Conservation (phyloP, 2,113 vertebrate genomes). For the Colius striatus region DNA sequence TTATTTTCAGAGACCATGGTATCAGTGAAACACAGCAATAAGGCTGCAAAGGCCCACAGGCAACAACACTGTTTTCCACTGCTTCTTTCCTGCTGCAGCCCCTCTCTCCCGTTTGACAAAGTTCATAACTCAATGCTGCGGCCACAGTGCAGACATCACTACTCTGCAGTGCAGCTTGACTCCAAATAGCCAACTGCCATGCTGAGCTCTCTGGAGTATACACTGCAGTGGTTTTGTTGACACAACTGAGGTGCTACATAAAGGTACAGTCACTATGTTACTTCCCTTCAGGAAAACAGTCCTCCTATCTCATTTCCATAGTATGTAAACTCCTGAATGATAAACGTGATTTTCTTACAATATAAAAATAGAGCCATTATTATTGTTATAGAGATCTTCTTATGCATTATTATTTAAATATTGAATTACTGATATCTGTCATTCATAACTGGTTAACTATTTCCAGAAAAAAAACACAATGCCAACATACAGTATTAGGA, state of each 20-base stretch:
- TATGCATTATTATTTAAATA: not conserved
- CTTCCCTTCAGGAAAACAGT: not conserved
- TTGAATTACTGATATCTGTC: not conserved
- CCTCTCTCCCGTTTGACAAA: not conserved
- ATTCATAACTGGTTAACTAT: not conserved
- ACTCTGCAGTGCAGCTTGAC: too few species aligned
- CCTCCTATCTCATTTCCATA: not conserved
- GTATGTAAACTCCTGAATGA: not conserved
- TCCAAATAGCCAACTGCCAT: too few species aligned
- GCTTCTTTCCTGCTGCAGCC: not conserved
- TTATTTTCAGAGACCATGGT: not conserved
- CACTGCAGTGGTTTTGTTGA: not conserved
- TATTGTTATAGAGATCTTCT: not conserved
- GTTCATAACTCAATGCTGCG: not conserved
- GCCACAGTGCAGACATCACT: not conserved
- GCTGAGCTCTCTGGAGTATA: not conserved
- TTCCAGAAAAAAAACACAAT: not conserved
- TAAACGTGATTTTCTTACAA: not conserved
- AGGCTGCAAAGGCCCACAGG: not conserved
- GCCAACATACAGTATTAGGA: not conserved
- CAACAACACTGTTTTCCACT: accelerated
- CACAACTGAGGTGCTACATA: not conserved
- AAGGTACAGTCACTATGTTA: not conserved
- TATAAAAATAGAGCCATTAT: not conserved
- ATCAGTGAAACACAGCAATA: not conserved